Conservation (phyloP, 1,140 invertebrate species). For the Drosophila novamexicana region DNA sequence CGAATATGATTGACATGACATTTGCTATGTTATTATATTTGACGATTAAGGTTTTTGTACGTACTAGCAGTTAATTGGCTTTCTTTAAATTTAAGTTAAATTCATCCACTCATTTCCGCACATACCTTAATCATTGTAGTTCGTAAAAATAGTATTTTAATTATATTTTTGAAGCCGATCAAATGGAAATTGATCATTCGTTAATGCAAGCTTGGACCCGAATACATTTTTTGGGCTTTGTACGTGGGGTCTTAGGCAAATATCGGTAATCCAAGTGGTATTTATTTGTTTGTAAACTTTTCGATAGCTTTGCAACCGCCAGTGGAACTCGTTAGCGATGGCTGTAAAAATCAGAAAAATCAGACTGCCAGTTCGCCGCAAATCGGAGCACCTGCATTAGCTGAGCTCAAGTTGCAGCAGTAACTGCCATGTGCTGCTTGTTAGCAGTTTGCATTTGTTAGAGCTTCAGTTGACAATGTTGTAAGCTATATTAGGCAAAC, state of each 20-base stretch:
- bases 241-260: conserved; percentile 48
- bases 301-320: conserved; percentile 52
- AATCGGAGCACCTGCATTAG: conserved; percentile 1
- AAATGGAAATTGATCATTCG: too few species aligned
- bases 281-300: conserved; percentile 55
- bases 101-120: too few species aligned
- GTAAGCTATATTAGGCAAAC: conserved; percentile 68
- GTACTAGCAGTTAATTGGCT: too few species aligned
- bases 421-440: conserved; percentile 68
- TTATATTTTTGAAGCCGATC: too few species aligned
- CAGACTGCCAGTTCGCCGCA: neutral
- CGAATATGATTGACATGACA: too few species aligned
- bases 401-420: conserved; percentile 59
- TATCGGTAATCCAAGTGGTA: conserved; percentile 61
- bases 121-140: too few species aligned
- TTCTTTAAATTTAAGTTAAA: too few species aligned
- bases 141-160: too few species aligned
- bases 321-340: conserved; percentile 64
- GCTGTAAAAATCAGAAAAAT: conserved; percentile 64
- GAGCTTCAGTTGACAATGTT: conserved; percentile 72
- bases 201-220: too few species aligned
- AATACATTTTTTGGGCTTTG: conserved; percentile 8
- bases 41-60: too few species aligned
- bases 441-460: conserved; percentile 41
- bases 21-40: too few species aligned